Percentiles rank a stretch among this genome's conserved stretches.
Conservation (phyloP, 2,888 invertebrate species). For the Latrodectus hesperus region DNA sequence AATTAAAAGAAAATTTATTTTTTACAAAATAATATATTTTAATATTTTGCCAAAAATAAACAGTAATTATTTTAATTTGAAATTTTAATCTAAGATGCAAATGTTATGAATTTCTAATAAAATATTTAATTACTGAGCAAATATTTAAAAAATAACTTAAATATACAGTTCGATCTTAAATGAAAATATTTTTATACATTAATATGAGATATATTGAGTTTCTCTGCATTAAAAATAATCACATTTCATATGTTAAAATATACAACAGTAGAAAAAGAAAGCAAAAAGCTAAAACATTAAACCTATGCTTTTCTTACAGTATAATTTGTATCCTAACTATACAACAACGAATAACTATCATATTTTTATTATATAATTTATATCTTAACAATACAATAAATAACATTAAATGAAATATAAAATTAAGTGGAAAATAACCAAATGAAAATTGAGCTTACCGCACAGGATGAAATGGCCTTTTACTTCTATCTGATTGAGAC, state of each 20-base stretch:
- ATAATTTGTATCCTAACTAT: too few species aligned
- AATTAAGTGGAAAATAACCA: background rate
- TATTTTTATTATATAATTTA: too few species aligned
- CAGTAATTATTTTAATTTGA: too few species aligned
- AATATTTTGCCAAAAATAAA: too few species aligned
- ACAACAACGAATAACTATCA: too few species aligned
- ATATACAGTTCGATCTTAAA: background rate
- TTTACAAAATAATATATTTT: too few species aligned
- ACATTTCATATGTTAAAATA: background rate
- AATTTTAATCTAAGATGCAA: too few species aligned
- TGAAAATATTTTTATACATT: background rate
- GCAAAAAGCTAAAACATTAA: background rate
- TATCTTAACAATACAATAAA: too few species aligned
- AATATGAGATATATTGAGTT: too few species aligned
- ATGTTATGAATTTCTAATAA: too few species aligned
- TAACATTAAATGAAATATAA: background rate
- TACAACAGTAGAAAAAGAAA: background rate
- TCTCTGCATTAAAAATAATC: background rate
- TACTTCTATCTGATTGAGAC: constrained; percentile 97
- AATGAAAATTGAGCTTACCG: constrained; percentile 82
- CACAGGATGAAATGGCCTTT: constrained; percentile 96
- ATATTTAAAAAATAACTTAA: background rate
- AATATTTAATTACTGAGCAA: background rate
- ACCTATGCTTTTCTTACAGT: too few species aligned
- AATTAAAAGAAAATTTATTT: too few species aligned